Evolutionary conservation across 2,888 invertebrate genomes (phyloP).

Genomic region (Drosophila paramelanica): DNA sequence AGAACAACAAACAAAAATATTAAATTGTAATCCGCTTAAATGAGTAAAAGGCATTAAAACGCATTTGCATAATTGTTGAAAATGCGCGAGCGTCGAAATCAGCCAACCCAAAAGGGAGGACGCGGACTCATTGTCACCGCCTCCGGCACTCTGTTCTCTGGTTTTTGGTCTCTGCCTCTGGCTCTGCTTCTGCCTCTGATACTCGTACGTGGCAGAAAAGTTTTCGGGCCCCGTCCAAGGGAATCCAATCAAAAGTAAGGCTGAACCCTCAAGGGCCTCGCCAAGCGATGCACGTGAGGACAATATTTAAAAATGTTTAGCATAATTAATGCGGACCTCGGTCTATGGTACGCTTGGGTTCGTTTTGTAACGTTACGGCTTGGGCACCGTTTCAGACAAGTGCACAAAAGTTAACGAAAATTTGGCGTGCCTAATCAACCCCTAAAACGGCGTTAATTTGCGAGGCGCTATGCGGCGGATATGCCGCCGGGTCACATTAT

Average conservation of each 20-base stretch:
- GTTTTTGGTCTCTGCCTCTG: too few relatives aligned
- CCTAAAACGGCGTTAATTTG: slow-evolving; percentile 82
- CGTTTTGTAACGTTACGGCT: slow-evolving; percentile 5
- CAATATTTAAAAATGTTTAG: slow-evolving; percentile 84
- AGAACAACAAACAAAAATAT: slow-evolving; percentile 76
- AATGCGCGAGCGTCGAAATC: slow-evolving; percentile 49
- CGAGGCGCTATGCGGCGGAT: slow-evolving; percentile 42
- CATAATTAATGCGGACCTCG: slow-evolving; percentile 81
- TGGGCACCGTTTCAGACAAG: slow-evolving; percentile 51
- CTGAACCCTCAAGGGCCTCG: slow-evolving; percentile 62
- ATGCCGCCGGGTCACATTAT: slow-evolving; percentile 74
- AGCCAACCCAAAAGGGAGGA: slow-evolving; percentile 34
- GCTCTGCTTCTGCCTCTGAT: neutral
- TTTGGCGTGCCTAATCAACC: slow-evolving; percentile 83
- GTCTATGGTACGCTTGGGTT: slow-evolving; percentile 20
- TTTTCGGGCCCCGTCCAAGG: slow-evolving; percentile 27
- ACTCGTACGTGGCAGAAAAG: slow-evolving; percentile 22
- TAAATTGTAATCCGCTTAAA: slow-evolving; percentile 84
- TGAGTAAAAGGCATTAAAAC: slow-evolving; percentile 82
- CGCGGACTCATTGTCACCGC: neutral
- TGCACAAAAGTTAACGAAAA: slow-evolving; percentile 65
- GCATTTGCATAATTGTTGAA: slow-evolving; percentile 83
- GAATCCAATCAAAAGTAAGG: slow-evolving; percentile 73
- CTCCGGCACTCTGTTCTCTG: too few relatives aligned
- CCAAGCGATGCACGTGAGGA: slow-evolving; percentile 79